Base-by-base conservation (phyloP, 2,113 vertebrate genomes). In the Garra rufa region DNA sequence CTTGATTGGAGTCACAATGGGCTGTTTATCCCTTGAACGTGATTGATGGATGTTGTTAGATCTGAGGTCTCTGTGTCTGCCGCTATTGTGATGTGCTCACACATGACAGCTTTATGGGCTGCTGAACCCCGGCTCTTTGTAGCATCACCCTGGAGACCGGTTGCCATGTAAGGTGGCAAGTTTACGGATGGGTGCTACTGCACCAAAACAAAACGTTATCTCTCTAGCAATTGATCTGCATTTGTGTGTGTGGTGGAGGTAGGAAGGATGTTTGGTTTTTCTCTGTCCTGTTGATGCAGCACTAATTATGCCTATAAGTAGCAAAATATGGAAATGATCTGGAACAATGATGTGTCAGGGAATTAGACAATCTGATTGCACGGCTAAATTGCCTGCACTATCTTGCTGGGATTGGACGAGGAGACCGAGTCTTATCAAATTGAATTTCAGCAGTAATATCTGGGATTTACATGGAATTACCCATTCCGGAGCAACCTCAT, bases 71-170 rank as follows among this genome's bases (percentile, higher is more conserved):
- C 84, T 85, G 88, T 84, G 70, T 83, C 83, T 86, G 74, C 76
- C 44, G 81, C 86, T 67, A 63, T 63, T 86, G 86, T 88, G 85
- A 90, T 90, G 87, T 85, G 87, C 87, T 85, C 87, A 88, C 87
- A 90, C 88, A 88, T 77, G 90, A 92, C 90, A 89, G 90, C 90
- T 92, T 94, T 89, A 93, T 89, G 76, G 87, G 79, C 86, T 83
- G 84, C 86, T 86, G 86, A 83, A 90, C 87, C 76, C 86, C 38
- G n/a, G 81, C 79, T 89, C 90, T 89, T 93, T 91, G 89, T 90
- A 44, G 80, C 83, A 90, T 90, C 86, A 86, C 91, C 88, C 87
- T 83, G 85, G 91, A 91, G 91, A 89, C 85, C 74, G 87, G 88
- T 92, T 90, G 84, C 90, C 88, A 87, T 89, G 84, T 85, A 88